Evolutionary conservation across 1,140 invertebrate species (phyloP).

Genomic region (Drosophila ohnishii): DNA sequence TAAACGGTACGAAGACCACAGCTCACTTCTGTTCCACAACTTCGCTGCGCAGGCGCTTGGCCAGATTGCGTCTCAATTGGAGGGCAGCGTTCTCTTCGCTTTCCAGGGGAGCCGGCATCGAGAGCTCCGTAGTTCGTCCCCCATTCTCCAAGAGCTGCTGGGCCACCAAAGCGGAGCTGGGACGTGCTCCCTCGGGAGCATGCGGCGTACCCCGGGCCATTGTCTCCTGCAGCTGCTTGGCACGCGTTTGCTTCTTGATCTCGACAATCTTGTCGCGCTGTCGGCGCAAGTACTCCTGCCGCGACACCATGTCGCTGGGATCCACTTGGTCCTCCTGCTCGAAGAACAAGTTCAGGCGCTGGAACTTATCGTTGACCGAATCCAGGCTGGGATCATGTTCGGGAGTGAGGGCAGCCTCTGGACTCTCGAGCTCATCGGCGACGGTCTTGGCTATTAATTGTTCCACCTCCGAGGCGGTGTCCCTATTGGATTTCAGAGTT

Average conservation of each 20-base stretch:
- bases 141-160: conserved; percentile 85
- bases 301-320: conserved; percentile 88
- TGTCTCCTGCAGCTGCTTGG: conserved; percentile 88
- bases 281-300: conserved; percentile 92
- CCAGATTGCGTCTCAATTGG: conserved; percentile 91
- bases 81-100: conserved; percentile 84
- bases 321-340: conserved; percentile 82
- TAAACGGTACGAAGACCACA: conserved; percentile 24
- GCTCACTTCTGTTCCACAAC: conserved; percentile 85
- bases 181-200: conserved; percentile 48
- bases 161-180: conserved; percentile 89
- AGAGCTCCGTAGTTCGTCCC: conserved; percentile 76
- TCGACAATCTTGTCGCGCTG: conserved; percentile 95
- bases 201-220: conserved; percentile 75
- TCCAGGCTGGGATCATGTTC: conserved; percentile 80
- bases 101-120: conserved; percentile 49
- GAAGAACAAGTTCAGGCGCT: conserved; percentile 81
- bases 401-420: conserved; percentile 70
- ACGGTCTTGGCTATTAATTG: conserved; percentile 76
- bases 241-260: conserved; percentile 92
- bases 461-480: conserved; percentile 62
- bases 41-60: conserved; percentile 92
- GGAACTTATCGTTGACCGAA: conserved; percentile 78
- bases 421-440: conserved; percentile 67
- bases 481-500: conserved; percentile 18